These are phyloP conservation scores for Trisateles emortualis DNA, from an alignment of 2,888 invertebrate genomes.

Conservation along the genomic window DNA sequence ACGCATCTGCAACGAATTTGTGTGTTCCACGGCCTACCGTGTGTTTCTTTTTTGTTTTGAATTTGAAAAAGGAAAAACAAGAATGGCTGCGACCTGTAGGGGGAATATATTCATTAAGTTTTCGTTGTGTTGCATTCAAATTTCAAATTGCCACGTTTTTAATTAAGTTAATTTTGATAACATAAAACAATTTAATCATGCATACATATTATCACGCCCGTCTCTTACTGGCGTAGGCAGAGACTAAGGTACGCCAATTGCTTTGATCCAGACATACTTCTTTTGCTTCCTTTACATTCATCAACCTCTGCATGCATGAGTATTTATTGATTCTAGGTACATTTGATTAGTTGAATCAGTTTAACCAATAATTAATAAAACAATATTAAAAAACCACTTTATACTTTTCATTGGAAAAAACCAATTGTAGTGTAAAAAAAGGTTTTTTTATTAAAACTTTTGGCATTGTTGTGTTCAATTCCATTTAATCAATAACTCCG, in stretches of 20 bases:
- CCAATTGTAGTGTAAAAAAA: background rate
- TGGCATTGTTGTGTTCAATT: slow-evolving; percentile 14
- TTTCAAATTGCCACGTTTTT: too few species aligned
- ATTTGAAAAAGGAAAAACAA: slow-evolving; percentile 27
- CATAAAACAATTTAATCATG: background rate
- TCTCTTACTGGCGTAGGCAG: too few species aligned
- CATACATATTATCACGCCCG: too few species aligned
- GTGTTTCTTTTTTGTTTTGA: slow-evolving; percentile 25
- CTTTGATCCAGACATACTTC: too few species aligned
- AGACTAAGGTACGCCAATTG: too few species aligned
- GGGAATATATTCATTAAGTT: slow-evolving; percentile 46
- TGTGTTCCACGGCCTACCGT: slow-evolving; percentile 46
- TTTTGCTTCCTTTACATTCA: too few species aligned
- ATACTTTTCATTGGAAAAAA: background rate
- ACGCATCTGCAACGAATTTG: slow-evolving; percentile 61
- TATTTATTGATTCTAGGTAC: too few species aligned
- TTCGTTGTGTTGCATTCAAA: slow-evolving; percentile 24
- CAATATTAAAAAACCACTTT: background rate
- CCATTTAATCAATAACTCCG: slow-evolving; percentile 22
- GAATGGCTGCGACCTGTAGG: slow-evolving; percentile 6
- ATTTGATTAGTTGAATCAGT: too few species aligned
- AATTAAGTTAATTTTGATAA: slow-evolving; percentile 12
- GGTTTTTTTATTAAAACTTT: background rate
- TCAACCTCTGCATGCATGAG: too few species aligned
- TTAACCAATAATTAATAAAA: too few species aligned